Evolutionary conservation across 1,140 invertebrate species (phyloP).

Genomic region (Tribolium madens): DNA sequence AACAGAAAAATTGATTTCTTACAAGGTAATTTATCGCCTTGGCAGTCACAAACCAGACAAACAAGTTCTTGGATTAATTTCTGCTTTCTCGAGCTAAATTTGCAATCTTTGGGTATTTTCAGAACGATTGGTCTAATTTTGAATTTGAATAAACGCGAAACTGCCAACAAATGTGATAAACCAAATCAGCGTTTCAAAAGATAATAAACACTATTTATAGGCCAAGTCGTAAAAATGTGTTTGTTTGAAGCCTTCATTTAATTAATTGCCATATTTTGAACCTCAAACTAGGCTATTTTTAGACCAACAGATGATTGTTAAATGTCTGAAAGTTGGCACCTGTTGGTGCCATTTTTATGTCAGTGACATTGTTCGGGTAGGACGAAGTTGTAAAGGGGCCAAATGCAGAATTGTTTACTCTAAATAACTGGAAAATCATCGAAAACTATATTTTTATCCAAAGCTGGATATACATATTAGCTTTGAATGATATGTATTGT

Average conservation of each 20-base stretch:
- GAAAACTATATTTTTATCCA: no score
- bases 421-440: background rate
- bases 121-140: background rate
- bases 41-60: conserved; percentile 26
- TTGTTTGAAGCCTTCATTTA: background rate
- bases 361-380: background rate
- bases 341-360: background rate
- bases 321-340: background rate
- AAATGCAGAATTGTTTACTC: background rate
- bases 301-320: background rate
- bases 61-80: conserved; percentile 40
- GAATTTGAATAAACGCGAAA: background rate
- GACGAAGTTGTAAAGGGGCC: no score
- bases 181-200: background rate
- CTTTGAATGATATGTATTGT: no score
- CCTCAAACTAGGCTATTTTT: background rate
- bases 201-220: conserved; percentile 14
- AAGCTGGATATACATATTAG: no score
- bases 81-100: conserved; percentile 18
- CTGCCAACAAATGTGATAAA: background rate
- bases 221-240: background rate
- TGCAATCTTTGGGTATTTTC: conserved; percentile 25
- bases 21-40: conserved; percentile 58
- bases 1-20: conserved; percentile 58
- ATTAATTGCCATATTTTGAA: background rate